A percentile compares a stretch with the other conserved stretches of the same genome.
Conservation (phyloP, 1,140 invertebrate genomes). For the Drosophila lowei region DNA sequence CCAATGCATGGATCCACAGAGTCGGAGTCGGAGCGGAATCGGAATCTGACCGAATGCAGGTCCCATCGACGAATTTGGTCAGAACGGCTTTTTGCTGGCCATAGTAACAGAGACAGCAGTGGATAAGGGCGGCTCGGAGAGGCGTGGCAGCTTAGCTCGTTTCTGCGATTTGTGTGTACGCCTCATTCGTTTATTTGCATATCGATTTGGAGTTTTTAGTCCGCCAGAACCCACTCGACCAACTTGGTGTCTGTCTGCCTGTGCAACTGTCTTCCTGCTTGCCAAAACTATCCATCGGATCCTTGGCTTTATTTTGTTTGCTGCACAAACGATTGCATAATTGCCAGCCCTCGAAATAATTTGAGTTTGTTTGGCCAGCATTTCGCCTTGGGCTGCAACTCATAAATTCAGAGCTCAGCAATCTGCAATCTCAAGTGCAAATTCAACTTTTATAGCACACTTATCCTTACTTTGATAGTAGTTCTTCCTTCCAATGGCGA, state of each 20-base stretch:
- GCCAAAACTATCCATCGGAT: constrained; percentile 50
- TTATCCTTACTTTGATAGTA: constrained; percentile 33
- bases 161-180: constrained; percentile 76
- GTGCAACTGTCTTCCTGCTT: constrained; percentile 19
- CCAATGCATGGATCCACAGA: constrained; percentile 34
- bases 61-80: constrained; percentile 72
- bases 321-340: constrained; percentile 80
- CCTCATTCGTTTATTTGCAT: constrained; percentile 79
- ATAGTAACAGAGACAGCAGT: not conserved
- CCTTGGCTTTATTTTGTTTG: constrained; percentile 74
- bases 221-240: constrained; percentile 49
- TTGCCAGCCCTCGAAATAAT: constrained; percentile 59
- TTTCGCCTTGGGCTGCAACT: constrained; percentile 35
- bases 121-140: not conserved
- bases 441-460: constrained; percentile 63
- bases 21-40: constrained; percentile 24
- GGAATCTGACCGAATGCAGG: constrained; percentile 60
- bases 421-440: constrained; percentile 33
- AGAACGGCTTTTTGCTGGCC: constrained; percentile 61
- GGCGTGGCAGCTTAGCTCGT: constrained; percentile 61
- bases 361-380: constrained; percentile 60
- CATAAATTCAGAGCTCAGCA: constrained; percentile 42
- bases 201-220: constrained; percentile 81
- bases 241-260: constrained; percentile 18
- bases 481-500: constrained; percentile 55